Evolutionary conservation across 2,888 invertebrate genomes (phyloP).

Genomic region (Drosophila pseudotakahashii): DNA sequence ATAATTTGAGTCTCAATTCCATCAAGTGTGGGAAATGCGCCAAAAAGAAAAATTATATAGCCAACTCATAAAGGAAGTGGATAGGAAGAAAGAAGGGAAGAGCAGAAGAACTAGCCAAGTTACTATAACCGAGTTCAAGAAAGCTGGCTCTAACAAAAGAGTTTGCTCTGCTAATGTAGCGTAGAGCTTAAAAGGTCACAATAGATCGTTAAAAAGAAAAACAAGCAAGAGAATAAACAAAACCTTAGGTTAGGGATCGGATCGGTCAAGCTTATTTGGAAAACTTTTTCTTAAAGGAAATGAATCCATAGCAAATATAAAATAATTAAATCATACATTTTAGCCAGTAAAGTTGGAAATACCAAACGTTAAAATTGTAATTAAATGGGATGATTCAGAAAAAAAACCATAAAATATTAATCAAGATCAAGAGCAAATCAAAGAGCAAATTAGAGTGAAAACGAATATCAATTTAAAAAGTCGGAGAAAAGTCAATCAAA

Average conservation of each 20-base stretch:
- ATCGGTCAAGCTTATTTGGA: neutral
- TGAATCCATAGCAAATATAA: neutral
- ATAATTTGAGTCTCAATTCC: conserved; percentile 68
- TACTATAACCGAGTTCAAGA: neutral
- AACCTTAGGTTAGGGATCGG: neutral
- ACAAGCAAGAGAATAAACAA: neutral
- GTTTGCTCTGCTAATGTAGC: conserved; percentile 2
- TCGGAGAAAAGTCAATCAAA: too few relatives aligned
- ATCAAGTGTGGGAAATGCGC: conserved; percentile 71
- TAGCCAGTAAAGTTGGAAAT: too few relatives aligned
- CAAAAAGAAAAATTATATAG: conserved; percentile 56
- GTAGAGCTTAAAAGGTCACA: conserved; percentile 7
- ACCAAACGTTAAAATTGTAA: neutral
- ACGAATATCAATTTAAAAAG: too few relatives aligned
- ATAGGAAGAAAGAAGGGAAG: conserved; percentile 1
- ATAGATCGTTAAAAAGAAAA: conserved; percentile 3
- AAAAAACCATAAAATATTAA: neutral
- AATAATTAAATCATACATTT: neutral
- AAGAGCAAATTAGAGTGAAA: too few relatives aligned
- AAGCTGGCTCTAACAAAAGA: conserved; percentile 11
- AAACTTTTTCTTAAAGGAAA: neutral
- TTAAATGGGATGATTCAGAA: neutral
- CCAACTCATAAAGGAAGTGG: conserved; percentile 37
- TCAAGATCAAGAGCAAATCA: neutral
- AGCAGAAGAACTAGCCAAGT: conserved; percentile 11